A percentile compares a stretch with the other conserved stretches of the same genome.
phyloP scores from a whole-genome alignment of 2,888 invertebrate species.

The Abrostola triplasia region DNA sequence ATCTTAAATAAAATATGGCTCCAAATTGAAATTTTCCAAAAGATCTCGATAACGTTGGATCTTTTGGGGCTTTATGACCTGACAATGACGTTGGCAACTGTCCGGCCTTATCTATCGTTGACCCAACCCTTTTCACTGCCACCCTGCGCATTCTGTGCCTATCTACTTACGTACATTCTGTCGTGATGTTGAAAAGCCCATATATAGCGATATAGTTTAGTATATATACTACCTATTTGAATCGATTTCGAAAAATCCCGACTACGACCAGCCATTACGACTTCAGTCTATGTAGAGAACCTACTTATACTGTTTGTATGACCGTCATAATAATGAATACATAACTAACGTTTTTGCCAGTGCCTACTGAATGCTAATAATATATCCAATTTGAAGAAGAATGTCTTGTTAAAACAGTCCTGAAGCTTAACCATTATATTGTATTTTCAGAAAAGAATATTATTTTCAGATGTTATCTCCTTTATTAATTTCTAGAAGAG shows the following conservation, averaged over 20 bases:
- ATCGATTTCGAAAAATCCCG: conserved; percentile 27
- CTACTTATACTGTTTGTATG: too few relatives aligned
- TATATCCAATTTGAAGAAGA: too few relatives aligned
- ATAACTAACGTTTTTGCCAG: too few relatives aligned
- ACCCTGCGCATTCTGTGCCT: conserved; percentile 62
- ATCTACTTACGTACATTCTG: conserved; percentile 61
- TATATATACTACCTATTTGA: conserved; percentile 14
- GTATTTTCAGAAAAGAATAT: too few relatives aligned
- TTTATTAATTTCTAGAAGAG: too few relatives aligned
- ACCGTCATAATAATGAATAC: too few relatives aligned
- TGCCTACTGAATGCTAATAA: too few relatives aligned
- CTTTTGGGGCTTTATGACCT: conserved; percentile 77
- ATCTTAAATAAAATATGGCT: conserved; percentile 61
- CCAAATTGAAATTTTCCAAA: conserved; percentile 79
- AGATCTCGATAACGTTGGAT: conserved; percentile 77
- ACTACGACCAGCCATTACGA: too few relatives aligned
- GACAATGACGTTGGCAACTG: conserved; percentile 81
- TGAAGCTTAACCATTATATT: too few relatives aligned
- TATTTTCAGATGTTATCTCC: too few relatives aligned
- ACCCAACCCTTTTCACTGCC: conserved; percentile 85
- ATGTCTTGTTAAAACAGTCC: too few relatives aligned
- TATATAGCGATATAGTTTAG: conserved; percentile 38
- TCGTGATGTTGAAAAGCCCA: conserved; percentile 56
- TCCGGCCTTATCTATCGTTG: conserved; percentile 80
- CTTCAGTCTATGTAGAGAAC: too few relatives aligned